Evolutionary conservation across 1,140 invertebrate species (phyloP).

Genomic region (Ericerus pela): DNA sequence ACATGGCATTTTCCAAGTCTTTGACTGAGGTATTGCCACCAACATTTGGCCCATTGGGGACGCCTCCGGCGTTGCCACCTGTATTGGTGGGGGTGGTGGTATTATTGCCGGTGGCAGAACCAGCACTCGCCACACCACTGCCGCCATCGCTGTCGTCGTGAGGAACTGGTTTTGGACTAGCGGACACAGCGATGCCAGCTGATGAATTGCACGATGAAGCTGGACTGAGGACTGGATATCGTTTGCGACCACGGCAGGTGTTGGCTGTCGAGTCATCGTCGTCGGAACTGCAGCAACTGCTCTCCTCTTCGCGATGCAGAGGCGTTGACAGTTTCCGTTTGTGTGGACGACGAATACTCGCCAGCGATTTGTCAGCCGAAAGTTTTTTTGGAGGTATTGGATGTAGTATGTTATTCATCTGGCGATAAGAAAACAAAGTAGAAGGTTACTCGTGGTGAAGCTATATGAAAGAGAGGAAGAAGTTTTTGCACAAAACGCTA

Average conservation of each 20-base stretch:
- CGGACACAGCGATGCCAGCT: conserved; percentile 16
- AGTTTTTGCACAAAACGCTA: too few relatives aligned
- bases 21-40: conserved; percentile 54
- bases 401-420: conserved; percentile 15
- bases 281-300: conserved; percentile 35
- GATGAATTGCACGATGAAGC: conserved; percentile 41
- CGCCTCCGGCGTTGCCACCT: too few relatives aligned
- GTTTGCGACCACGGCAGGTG: conserved; percentile 25
- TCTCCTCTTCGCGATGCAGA: conserved; percentile 33
- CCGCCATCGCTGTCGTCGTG: conserved; percentile 25
- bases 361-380: conserved; percentile 3
- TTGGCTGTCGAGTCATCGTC: conserved; percentile 40
- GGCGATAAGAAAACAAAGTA: background rate
- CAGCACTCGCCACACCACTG: conserved; percentile 30
- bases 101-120: too few relatives aligned
- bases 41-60: conserved; percentile 23
- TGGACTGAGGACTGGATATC: conserved; percentile 37
- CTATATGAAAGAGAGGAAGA: too few relatives aligned
- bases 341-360: conserved; percentile 28
- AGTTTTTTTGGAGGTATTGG: conserved; percentile 21
- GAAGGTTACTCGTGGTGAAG: too few relatives aligned
- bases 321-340: conserved; percentile 35
- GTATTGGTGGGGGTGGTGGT: too few relatives aligned
- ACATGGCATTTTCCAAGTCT: conserved; percentile 90
- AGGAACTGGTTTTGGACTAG: conserved; percentile 23